A percentile compares a stretch with the other conserved stretches of the same genome.
Conservation (phyloP, 2,113 vertebrate species). For the Bambusicola thoracicus region DNA sequence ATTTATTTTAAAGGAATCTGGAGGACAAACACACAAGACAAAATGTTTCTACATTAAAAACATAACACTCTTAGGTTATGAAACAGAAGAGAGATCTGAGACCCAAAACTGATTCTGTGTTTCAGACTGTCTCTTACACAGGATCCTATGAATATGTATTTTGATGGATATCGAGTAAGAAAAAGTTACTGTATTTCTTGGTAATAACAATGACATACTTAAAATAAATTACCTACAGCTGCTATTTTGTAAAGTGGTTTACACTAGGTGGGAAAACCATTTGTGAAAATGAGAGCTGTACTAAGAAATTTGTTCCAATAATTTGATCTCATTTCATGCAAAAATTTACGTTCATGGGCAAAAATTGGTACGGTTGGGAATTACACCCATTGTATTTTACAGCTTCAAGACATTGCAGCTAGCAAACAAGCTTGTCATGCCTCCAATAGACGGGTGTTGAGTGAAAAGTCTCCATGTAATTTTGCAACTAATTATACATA, state of each 20-base stretch:
- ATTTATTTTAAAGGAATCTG: not conserved
- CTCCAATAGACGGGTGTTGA: not conserved
- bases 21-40: not conserved
- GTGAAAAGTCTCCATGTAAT: not conserved
- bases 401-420: no score
- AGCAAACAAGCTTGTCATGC: not conserved
- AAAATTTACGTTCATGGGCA: not conserved
- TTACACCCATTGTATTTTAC: not conserved
- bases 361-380: not conserved
- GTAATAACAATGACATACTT: not conserved
- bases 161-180: conserved; percentile 89
- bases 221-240: not conserved
- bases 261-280: not conserved
- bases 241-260: not conserved
- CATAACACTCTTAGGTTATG: not conserved
- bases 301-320: not conserved
- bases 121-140: conserved; percentile 68
- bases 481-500: not conserved
- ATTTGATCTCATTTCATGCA: not conserved
- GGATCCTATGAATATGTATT: conserved; percentile 89
- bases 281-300: not conserved
- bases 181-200: conserved; percentile 76
- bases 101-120: not conserved
- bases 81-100: not conserved
- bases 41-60: not conserved